Percentiles rank a stretch among this genome's conserved stretches.
phyloP scores from a whole-genome alignment of 2,888 invertebrate species.

The Dryococelus australis region DNA sequence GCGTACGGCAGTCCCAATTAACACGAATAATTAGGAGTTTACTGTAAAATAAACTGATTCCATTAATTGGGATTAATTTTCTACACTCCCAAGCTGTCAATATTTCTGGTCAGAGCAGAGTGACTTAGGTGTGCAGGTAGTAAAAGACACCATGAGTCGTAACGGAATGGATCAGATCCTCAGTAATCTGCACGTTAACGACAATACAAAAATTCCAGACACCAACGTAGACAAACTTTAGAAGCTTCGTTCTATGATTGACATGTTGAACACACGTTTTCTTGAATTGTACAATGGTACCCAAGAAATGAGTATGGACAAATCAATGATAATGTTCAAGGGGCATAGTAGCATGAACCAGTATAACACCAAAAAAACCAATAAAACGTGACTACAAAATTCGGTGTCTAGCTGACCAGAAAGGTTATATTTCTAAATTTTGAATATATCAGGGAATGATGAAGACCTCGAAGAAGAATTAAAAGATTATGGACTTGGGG shows the following conservation, averaged over 20 bases:
- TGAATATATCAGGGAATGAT: constrained; percentile 43
- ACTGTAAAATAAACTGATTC: constrained; percentile 25
- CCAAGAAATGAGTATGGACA: too few relatives aligned
- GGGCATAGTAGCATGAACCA: constrained; percentile 39
- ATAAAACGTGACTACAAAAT: constrained; percentile 48
- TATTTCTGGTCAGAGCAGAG: too few relatives aligned
- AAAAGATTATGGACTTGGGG: constrained; percentile 44
- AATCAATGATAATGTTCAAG: constrained; percentile 39
- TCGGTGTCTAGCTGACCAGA: constrained; percentile 41
- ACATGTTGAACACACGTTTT: too few relatives aligned
- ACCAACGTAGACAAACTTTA: constrained; percentile 36
- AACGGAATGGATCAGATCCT: constrained; percentile 37
- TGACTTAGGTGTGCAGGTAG: constrained; percentile 30
- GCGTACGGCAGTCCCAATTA: too few relatives aligned
- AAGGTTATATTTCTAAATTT: constrained; percentile 46
- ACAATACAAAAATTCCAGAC: constrained; percentile 32
- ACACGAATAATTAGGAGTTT: too few relatives aligned
- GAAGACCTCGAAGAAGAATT: too few relatives aligned
- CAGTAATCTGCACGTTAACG: constrained; percentile 38
- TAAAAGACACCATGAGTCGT: constrained; percentile 34
- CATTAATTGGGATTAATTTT: constrained; percentile 38
- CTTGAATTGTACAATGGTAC: too few relatives aligned
- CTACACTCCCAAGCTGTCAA: constrained; percentile 31
- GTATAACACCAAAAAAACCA: constrained; percentile 49
- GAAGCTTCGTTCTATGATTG: constrained; percentile 35